Evolutionary conservation across 1,140 invertebrate species (phyloP), one percentile per base, ranked within the genome.

Genomic region (Neodiprion lecontei): DNA sequence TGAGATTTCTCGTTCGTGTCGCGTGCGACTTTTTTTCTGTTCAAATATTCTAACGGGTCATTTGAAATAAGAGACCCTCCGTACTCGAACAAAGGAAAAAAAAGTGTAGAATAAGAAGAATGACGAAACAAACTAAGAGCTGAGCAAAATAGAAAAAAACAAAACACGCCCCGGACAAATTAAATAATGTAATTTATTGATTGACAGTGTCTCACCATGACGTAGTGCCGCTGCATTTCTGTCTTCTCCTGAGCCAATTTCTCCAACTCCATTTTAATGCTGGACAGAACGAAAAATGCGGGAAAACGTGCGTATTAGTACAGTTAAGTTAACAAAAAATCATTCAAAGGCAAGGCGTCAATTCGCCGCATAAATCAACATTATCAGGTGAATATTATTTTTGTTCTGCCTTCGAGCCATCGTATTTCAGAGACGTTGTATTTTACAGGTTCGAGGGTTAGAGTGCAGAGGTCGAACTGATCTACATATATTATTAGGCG

Each of bases 201-300:
- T 48, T 70, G 40, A 53, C 53, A 65, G 72, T 53, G 72, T 89
- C 93, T 95, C 92, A 98, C 97, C 97, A 99, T 99, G 78, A 99
- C 97, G 91, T 99, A 99, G 92, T 99, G 97, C 88, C 98, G 93
- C 89, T 99, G 97, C 92, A 99, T 98, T 92, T 99, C 97, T 76
- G 97, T 98, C 92, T 99, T 99, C 89, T 99, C 98, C 87, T 94
- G 96, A 72, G 96, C 96, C 82, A 99, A 89, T 90, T 99, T 99
- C 90, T 99, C 98, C 89, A 94, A 96, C 91, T 96, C 95, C 87
- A 96, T 90, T 91, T 96, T 97, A 83, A 96, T 91, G 85, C 95
- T 96, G 91, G 72, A 89, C 89, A 77, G 78, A 81, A 81, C 80
- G 77, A 77, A 74, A 72, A 76, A 61, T 61, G 53, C 53, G 53